These are phyloP conservation scores for Clarias gariepinus DNA, from an alignment of 2,113 vertebrate genomes.

Conservation along the genomic window DNA sequence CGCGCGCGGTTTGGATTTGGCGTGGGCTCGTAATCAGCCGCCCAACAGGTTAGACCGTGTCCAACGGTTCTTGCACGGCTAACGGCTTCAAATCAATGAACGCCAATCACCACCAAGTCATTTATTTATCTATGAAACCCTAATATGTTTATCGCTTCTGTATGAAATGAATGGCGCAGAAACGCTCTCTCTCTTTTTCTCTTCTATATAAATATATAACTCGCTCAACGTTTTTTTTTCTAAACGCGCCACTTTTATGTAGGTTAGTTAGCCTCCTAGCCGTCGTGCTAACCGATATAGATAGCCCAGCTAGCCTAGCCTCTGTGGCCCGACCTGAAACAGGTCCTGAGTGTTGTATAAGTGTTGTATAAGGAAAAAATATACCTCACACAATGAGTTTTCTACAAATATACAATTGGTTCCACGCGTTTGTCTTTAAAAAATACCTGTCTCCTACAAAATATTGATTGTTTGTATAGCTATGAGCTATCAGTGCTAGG, in stretches of 20 bases:
- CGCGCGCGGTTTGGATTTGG: background rate
- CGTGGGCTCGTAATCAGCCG: background rate
- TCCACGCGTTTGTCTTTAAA: too few relatives aligned
- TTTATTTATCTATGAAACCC: background rate
- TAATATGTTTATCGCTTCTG: background rate
- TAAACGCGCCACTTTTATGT: background rate
- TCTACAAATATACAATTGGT: background rate
- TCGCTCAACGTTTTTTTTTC: background rate
- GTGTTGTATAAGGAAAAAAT: background rate
- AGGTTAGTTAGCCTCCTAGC: constrained; percentile 25
- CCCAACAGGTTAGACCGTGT: constrained; percentile 38
- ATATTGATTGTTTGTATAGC: background rate
- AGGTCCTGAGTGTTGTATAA: constrained; percentile 22
- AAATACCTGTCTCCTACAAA: background rate
- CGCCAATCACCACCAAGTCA: background rate
- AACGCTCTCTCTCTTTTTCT: background rate
- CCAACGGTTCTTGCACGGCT: background rate
- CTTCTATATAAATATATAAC: background rate
- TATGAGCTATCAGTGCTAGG: background rate
- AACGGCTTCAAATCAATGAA: constrained; percentile 19
- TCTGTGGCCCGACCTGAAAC: constrained; percentile 27
- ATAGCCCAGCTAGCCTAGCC: constrained; percentile 28
- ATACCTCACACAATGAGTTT: background rate
- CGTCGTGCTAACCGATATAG: constrained; percentile 33
- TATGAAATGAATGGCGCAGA: background rate